These are phyloP conservation scores for Acrossocheilus wenchowensis DNA, from an alignment of 2,797 vertebrate genomes.

Conservation along the genomic window DNA sequence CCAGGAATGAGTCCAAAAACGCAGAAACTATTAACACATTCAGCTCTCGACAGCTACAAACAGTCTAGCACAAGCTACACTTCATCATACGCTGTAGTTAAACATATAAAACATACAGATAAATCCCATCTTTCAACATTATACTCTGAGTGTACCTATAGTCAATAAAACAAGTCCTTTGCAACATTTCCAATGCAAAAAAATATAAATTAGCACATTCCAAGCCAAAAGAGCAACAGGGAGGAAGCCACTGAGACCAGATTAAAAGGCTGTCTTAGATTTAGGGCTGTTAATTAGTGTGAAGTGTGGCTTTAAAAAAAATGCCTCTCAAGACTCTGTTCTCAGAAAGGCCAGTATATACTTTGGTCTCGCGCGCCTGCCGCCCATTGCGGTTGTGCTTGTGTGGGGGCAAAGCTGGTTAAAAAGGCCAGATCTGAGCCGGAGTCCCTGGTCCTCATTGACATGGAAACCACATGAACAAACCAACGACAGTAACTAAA, in stretches of 20 bases:
- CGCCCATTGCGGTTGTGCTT: neutral
- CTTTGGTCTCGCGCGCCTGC: conserved; percentile 57
- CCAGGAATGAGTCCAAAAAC: neutral
- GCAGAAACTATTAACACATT: conserved; percentile 15
- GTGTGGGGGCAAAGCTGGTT: neutral
- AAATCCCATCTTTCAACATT: neutral
- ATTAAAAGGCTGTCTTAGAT: conserved; percentile 62
- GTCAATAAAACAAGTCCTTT: conserved; percentile 53
- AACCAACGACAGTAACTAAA: conserved; percentile 32
- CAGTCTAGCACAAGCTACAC: no score
- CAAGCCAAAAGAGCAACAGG: conserved; percentile 66
- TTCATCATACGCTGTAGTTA: no score
- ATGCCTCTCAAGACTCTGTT: conserved; percentile 51
- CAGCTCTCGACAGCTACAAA: neutral
- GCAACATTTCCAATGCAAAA: conserved; percentile 60
- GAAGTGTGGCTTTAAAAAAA: conserved; percentile 60
- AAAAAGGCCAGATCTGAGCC: conserved; percentile 36
- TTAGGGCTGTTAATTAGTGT: conserved; percentile 68
- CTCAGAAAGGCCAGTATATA: conserved; percentile 64
- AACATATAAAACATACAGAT: no score
- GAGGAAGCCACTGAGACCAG: conserved; percentile 62
- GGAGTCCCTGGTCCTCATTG: conserved; percentile 50
- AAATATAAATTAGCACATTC: conserved; percentile 64
- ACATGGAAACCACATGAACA: conserved; percentile 65
- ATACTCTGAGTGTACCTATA: neutral